Base-by-base conservation (phyloP, 2,113 vertebrate species). In the Megaceryle maxima region DNA sequence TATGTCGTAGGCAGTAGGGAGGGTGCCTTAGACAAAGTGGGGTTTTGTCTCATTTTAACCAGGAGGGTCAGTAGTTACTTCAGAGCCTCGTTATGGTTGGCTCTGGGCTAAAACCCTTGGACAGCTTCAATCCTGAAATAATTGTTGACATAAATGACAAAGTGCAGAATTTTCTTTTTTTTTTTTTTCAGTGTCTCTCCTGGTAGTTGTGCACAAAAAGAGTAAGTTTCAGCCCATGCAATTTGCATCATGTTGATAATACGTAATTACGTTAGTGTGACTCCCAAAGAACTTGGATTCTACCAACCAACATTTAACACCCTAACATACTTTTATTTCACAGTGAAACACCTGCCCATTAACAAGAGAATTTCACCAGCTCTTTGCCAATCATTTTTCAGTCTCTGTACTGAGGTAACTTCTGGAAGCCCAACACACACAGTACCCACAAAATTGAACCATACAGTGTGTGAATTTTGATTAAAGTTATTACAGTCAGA, bases 21-120 rank as follows among this genome's bases (percentile, higher is more conserved):
- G 15, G 37, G 72, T 48, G 76, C 94, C 39, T 86, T 75, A 72
- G 62, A 93, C 93, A 93, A 85, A 88, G 46, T 72, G 22, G 4
- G 20, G 12, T 81, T 96, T 83, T 87, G 90, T 90, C 81, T 94
- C 90, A 62, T 79, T 53, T 88, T 87, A 72, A 69, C 53, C 53
- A 19, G 66, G 53, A 77, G 63, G 81, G 51, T 96, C 68, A 95
- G 70, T 92, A 75, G 83, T 92, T 92, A 33, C 24, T 70, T 92
- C 84, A 83, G 87, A 76, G 66, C 53, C 60, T 43, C 7, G 1
- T 88, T 94, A 62, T 21, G 31, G 53, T 70, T 95, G 73, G 82
- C 60, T 87, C 87, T 86, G 44, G 60, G 74, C 83, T 93, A 70
- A 88, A 92, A 81, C n/a, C 67, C 41, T 43, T 51, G 56, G 62